These are phyloP conservation scores for Anableps anableps DNA, from an alignment of 2,797 vertebrate genomes.

Conservation along the genomic window DNA sequence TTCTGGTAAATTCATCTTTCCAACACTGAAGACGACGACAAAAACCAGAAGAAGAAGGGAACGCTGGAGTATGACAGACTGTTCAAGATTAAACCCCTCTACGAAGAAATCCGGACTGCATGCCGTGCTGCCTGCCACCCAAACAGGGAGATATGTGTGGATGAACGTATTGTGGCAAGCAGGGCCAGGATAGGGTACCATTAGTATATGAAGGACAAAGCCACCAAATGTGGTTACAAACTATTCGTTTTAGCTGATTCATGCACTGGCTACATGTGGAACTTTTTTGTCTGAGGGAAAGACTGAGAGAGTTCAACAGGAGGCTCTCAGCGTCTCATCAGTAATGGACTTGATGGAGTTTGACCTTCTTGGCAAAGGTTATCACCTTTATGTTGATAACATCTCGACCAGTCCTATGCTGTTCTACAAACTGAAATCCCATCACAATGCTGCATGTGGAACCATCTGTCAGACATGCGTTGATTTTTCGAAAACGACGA, in stretches of 20 bases:
- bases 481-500: background rate
- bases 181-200: too few species aligned
- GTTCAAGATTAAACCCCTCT: too few species aligned
- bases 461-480: background rate
- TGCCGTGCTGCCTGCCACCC: too few species aligned
- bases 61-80: too few species aligned
- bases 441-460: background rate
- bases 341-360: background rate
- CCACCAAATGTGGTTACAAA: background rate
- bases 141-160: too few species aligned
- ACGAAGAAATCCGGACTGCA: too few species aligned
- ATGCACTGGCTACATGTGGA: background rate
- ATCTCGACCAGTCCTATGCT: background rate
- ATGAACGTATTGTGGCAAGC: too few species aligned
- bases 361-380: background rate
- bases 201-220: background rate
- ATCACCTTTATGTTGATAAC: background rate
- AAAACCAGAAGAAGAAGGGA: too few species aligned
- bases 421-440: background rate
- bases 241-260: background rate
- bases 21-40: too few species aligned
- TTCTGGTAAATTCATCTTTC: too few species aligned
- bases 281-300: background rate
- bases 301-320: background rate
- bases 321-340: background rate